Conservation (phyloP, 2,888 invertebrate species). For the Ligdia adustata region DNA sequence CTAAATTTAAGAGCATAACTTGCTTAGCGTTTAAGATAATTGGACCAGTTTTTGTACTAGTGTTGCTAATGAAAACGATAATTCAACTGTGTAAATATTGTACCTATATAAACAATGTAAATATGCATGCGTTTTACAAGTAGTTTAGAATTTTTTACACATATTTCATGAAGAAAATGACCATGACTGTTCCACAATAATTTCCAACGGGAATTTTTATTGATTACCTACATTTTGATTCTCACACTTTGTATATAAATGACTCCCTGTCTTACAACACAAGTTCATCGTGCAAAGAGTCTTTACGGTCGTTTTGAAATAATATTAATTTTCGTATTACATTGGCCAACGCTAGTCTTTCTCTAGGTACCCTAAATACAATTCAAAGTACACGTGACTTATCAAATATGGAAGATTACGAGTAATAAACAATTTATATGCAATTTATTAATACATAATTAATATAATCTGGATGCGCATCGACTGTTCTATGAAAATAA, state of each 20-base stretch:
- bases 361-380: conserved; percentile 16
- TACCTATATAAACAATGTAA: conserved; percentile 53
- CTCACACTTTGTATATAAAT: background rate
- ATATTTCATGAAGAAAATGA: conserved; percentile 38
- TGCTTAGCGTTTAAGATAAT: conserved; percentile 61
- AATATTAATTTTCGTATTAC: too few relatives aligned
- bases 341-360: conserved; percentile 51
- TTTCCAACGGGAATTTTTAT: too few relatives aligned
- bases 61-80: conserved; percentile 55
- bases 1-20: conserved; percentile 48
- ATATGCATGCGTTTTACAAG: conserved; percentile 52
- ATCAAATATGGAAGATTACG: conserved; percentile 23
- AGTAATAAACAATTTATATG: conserved; percentile 27
- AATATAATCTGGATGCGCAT: conserved; percentile 29
- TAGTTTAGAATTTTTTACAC: conserved; percentile 65
- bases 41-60: conserved; percentile 54
- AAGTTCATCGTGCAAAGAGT: too few relatives aligned
- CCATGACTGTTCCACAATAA: too few relatives aligned
- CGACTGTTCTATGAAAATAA: conserved; percentile 32
- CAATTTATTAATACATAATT: conserved; percentile 15
- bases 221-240: too few relatives aligned
- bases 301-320: too few relatives aligned
- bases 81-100: conserved; percentile 32
- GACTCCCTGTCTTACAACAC: too few relatives aligned
- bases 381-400: conserved; percentile 12